These are phyloP conservation scores for Dicerorhinus sumatrensis DNA, from an alignment of 2,113 vertebrate genomes.

Conservation along the genomic window DNA sequence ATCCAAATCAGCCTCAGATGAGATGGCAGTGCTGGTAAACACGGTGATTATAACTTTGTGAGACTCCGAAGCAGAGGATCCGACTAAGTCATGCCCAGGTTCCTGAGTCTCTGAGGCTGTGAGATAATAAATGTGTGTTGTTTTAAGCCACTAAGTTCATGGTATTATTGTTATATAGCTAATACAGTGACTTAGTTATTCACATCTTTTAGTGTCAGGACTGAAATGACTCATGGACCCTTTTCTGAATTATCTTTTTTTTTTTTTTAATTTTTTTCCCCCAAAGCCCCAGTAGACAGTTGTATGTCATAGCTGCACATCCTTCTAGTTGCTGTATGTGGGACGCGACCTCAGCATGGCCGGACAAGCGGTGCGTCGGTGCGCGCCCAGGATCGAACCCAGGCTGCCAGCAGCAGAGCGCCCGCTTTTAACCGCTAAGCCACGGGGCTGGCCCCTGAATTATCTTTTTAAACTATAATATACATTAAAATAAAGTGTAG, in stretches of 20 bases:
- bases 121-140: neutral
- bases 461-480: slow-evolving; percentile 36
- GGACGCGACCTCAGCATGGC: too few species aligned
- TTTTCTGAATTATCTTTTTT: slow-evolving; percentile 27
- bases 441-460: neutral
- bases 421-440: too few species aligned
- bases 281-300: too few species aligned
- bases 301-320: too few species aligned
- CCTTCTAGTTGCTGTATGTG: too few species aligned
- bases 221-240: neutral
- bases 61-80: neutral
- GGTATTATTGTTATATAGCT: neutral
- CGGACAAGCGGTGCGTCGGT: too few species aligned
- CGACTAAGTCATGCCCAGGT: neutral
- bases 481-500: slow-evolving; percentile 30
- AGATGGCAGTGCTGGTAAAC: neutral
- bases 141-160: neutral
- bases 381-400: too few species aligned
- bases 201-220: neutral
- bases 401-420: too few species aligned
- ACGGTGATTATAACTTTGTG: neutral
- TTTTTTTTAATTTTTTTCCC: neutral
- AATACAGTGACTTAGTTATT: neutral
- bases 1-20: neutral
- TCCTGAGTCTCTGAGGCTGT: neutral